Evolutionary conservation across 2,797 vertebrate genomes (phyloP), one percentile per base, ranked within the genome.

Genomic region (Presbytis comata): DNA sequence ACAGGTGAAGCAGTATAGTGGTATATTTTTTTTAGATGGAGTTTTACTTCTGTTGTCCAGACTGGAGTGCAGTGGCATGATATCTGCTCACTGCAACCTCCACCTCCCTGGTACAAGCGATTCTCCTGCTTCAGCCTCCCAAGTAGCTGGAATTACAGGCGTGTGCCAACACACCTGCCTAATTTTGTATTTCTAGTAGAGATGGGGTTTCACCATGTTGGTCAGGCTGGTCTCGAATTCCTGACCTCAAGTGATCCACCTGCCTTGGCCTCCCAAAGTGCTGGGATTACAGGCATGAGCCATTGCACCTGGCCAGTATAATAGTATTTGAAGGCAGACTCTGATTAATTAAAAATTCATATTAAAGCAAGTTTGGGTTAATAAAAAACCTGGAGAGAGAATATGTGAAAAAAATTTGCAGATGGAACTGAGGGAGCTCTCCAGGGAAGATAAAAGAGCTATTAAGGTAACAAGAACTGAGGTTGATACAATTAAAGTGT

Each of bases 241-340:
- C 64, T 67, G 64, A 67, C 64, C 33, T n/a, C 64, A 67, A 67
- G 64, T n/a, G 16, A n/a, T 67, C 64, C 64, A n/a, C 64, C 16
- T 16, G 4, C 16, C 30, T n/a, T n/a, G 64, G 16, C 16, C 64
- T 67, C 64, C 64, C 64, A 67, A 67, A 67, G 33, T 67, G 16
- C 64, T 67, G 33, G 64, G 33, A 67, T 67, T 67, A 64, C 61
- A 67, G 64, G 33, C 64, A 9, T 67, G 14, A n/a, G 16, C 64
- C 8, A n/a, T n/a, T 1, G 3, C 64, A 5, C 33, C 33, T 0
- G 0, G 33, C 64, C 10, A 80, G 3, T 14, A 9, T 92, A 9
- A 30, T 33, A n/a, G 53, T 55, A 26, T 70, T 48, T 89, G n/a
- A 75, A 79, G 39, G 10, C 57, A 10, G 72, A 36, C 16, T 53